These are phyloP conservation scores for Amphilophus citrinellus DNA, from an alignment of 2,113 vertebrate genomes.

Conservation along the genomic window DNA sequence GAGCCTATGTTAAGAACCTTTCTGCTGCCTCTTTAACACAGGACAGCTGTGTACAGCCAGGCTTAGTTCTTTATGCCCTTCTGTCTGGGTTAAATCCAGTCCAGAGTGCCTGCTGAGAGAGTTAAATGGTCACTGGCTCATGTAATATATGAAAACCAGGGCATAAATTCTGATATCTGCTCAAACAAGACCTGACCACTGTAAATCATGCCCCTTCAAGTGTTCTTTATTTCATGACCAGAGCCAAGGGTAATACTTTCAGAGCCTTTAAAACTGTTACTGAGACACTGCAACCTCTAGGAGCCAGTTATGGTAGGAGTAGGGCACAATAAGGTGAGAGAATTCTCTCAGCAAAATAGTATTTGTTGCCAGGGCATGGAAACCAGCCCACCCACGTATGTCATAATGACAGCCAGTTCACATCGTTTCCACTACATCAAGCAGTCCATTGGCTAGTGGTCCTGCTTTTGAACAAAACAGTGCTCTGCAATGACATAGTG, in stretches of 20 bases:
- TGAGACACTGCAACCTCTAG: constrained; percentile 41
- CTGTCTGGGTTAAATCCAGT: constrained; percentile 55
- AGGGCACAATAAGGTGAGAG: constrained; percentile 44
- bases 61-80: constrained; percentile 33
- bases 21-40: constrained; percentile 14
- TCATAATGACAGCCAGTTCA: constrained; percentile 60
- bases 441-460: constrained; percentile 67
- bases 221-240: constrained; percentile 15
- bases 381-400: constrained; percentile 55
- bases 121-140: constrained; percentile 39
- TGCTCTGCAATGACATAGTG: constrained; percentile 69
- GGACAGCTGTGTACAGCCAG: constrained; percentile 41
- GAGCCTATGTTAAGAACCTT: constrained; percentile 24
- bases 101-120: constrained; percentile 31
- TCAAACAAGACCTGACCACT: constrained; percentile 13
- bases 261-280: constrained; percentile 10
- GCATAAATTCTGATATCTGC: constrained; percentile 31
- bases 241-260: constrained; percentile 17
- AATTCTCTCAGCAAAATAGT: constrained; percentile 45
- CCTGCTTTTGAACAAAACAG: constrained; percentile 61
- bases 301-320: constrained; percentile 27
- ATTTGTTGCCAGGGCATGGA: constrained; percentile 48
- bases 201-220: constrained; percentile 22
- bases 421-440: constrained; percentile 71
- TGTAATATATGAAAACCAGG: constrained; percentile 39